Evolutionary conservation across 2,888 invertebrate species (phyloP).

Genomic region (Callinectes sapidus): DNA sequence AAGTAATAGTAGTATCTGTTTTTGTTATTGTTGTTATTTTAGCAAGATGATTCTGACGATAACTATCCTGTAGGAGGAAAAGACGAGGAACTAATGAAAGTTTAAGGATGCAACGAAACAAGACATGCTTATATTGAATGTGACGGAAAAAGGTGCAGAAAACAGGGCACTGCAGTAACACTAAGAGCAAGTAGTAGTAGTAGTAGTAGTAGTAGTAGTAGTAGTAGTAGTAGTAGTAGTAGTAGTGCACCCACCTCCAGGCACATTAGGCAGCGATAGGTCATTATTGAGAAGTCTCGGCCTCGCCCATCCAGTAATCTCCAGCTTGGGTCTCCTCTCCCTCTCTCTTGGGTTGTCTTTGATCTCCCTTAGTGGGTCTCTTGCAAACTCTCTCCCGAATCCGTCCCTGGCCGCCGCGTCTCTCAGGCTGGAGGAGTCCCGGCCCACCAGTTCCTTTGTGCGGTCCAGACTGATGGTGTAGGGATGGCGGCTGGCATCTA

Average conservation of each 20-base stretch:
- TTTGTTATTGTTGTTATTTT: too few relatives aligned
- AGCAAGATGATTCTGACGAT: too few relatives aligned
- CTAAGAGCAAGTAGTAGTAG: background rate
- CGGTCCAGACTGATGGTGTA: constrained; percentile 71
- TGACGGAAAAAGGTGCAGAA: too few relatives aligned
- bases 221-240: background rate
- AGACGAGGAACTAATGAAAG: too few relatives aligned
- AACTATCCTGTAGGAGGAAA: too few relatives aligned
- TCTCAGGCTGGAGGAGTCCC: constrained; percentile 40
- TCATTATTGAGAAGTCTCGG: constrained; percentile 75
- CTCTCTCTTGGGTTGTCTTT: constrained; percentile 69
- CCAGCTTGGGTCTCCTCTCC: constrained; percentile 58
- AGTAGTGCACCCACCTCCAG: constrained; percentile 76
- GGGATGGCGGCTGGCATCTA: constrained; percentile 66
- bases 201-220: background rate
- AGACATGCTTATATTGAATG: too few relatives aligned
- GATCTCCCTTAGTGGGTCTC: constrained; percentile 71
- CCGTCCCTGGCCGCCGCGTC: constrained; percentile 42
- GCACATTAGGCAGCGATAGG: constrained; percentile 81
- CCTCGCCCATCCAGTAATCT: constrained; percentile 60
- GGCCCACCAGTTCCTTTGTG: constrained; percentile 63
- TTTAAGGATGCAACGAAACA: too few relatives aligned
- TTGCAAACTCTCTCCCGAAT: constrained; percentile 39
- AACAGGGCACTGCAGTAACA: too few relatives aligned
- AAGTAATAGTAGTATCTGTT: background rate